phyloP scores from a whole-genome alignment of 2,113 vertebrate species.

The Lichenostomus cassidix region DNA sequence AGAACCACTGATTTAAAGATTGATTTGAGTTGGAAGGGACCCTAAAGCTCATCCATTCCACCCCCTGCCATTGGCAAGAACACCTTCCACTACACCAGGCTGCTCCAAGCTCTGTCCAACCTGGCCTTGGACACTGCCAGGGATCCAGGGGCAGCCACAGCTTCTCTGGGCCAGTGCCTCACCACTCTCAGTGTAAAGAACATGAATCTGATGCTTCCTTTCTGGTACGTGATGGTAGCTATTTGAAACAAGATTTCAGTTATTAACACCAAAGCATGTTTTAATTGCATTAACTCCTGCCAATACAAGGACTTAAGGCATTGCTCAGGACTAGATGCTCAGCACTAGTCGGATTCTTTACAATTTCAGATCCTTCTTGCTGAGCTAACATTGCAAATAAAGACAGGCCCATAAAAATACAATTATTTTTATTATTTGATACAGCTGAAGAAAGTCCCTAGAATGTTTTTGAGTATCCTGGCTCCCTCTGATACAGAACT shows the following conservation, averaged over 20 bases:
- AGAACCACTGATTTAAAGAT: neutral
- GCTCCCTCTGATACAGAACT: neutral
- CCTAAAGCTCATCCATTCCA: neutral
- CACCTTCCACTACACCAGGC: neutral
- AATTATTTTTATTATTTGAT: neutral
- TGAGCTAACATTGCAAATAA: neutral
- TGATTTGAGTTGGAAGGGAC: neutral
- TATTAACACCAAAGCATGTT: neutral
- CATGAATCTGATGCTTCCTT: neutral
- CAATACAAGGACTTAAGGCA: neutral
- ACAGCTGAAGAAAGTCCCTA: neutral
- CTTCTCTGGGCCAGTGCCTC: neutral
- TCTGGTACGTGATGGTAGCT: neutral
- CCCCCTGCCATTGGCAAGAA: neutral
- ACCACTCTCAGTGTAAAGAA: fast-evolving
- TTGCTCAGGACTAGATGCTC: neutral
- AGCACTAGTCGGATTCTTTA: neutral
- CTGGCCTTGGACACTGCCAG: neutral
- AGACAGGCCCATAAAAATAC: neutral
- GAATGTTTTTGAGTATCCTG: neutral
- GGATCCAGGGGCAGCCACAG: neutral
- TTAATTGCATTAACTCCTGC: neutral
- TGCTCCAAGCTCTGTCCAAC: neutral
- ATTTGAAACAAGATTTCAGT: neutral
- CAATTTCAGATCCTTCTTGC: neutral